A percentile compares a stretch with the other conserved stretches of the same genome.
Conservation (phyloP, 2,113 vertebrate species). For the Nothoprocta perdicaria region DNA sequence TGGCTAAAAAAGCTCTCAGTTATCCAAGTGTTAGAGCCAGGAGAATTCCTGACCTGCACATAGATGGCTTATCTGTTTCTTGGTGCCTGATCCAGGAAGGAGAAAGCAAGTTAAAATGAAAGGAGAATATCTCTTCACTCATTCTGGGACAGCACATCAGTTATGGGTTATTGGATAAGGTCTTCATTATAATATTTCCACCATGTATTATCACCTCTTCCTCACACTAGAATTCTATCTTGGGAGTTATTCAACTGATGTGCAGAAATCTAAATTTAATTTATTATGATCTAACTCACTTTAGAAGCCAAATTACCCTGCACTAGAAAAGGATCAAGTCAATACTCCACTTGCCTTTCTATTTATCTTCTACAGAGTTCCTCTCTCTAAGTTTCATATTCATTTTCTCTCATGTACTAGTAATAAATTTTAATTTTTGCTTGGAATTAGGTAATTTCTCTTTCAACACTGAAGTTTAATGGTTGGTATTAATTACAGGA, state of each 20-base stretch:
- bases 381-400: slow-evolving; percentile 70
- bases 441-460: slow-evolving; percentile 79
- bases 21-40: neutral
- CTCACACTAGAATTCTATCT: slow-evolving; percentile 74
- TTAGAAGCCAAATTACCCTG: slow-evolving; percentile 81
- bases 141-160: slow-evolving; percentile 54
- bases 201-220: slow-evolving; percentile 75
- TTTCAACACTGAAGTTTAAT: slow-evolving; percentile 76
- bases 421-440: slow-evolving; percentile 77
- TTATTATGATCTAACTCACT: slow-evolving; percentile 84
- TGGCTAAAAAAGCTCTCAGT: neutral
- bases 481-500: slow-evolving; percentile 77
- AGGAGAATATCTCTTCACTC: slow-evolving; percentile 33
- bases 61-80: neutral
- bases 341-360: slow-evolving; percentile 81
- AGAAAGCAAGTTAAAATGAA: neutral
- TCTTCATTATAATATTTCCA: slow-evolving; percentile 77
- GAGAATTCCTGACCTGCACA: neutral
- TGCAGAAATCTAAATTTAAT: slow-evolving; percentile 85
- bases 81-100: neutral
- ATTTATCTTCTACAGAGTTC: slow-evolving; percentile 77
- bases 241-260: slow-evolving; percentile 82
- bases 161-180: slow-evolving; percentile 76
- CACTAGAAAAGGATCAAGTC: slow-evolving; percentile 81
- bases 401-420: slow-evolving; percentile 73